These are phyloP conservation scores for Nyleta sp. DNA, from an alignment of 2,888 invertebrate genomes.

Conservation along the genomic window DNA sequence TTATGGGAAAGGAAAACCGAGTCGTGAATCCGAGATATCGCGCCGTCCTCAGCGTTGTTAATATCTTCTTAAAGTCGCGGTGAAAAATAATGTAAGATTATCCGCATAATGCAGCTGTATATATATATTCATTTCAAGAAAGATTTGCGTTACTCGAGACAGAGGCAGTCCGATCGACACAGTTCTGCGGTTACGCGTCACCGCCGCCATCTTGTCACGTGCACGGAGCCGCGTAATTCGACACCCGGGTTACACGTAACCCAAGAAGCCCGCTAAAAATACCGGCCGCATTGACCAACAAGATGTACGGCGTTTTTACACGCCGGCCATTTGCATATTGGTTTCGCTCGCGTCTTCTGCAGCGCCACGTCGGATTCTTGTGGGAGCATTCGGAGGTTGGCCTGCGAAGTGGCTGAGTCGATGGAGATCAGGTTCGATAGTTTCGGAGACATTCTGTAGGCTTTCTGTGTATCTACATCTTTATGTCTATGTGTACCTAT, in stretches of 20 bases:
- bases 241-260: constrained; percentile 44
- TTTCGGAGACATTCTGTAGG: no score
- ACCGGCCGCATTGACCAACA: constrained; percentile 37
- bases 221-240: constrained; percentile 48
- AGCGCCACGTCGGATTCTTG: no score
- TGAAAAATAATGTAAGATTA: constrained; percentile 51
- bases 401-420: no score
- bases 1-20: no score
- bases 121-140: constrained; percentile 46
- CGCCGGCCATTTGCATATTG: not conserved
- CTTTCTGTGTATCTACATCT: no score
- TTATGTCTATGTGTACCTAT: no score
- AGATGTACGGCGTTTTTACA: constrained; percentile 44
- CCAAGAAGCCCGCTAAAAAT: constrained; percentile 52
- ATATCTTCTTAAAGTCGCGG: constrained; percentile 14
- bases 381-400: no score
- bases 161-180: constrained; percentile 42
- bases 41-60: no score
- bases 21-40: no score
- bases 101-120: constrained; percentile 34
- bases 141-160: constrained; percentile 51
- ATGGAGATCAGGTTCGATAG: no score
- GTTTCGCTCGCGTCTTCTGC: not conserved
- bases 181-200: constrained; percentile 50
- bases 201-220: constrained; percentile 43